Conservation (phyloP, 2,888 invertebrate genomes). For the Trypoxylon attenuatum region DNA sequence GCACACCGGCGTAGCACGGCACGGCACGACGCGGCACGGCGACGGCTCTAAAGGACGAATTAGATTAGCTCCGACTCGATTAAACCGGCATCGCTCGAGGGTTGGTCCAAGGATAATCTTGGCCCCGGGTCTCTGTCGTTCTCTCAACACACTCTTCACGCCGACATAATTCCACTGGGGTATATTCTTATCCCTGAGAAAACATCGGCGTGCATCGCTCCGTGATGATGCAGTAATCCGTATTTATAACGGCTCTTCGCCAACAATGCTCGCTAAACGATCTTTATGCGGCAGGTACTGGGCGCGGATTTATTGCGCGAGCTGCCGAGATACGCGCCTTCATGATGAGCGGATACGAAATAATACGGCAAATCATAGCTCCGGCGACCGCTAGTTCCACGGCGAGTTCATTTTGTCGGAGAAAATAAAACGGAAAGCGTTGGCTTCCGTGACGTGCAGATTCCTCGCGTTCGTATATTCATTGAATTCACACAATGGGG, state of each 20-base stretch:
- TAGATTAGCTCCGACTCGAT: slow-evolving; percentile 59
- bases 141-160: slow-evolving; percentile 28
- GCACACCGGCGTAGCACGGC: slow-evolving; percentile 10
- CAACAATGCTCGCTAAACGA: not conserved
- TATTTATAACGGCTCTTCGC: not conserved
- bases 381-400: too few relatives aligned
- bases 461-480: too few relatives aligned
- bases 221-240: not conserved
- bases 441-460: too few relatives aligned
- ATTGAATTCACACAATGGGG: too few relatives aligned
- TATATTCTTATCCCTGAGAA: slow-evolving; percentile 15
- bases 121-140: slow-evolving; percentile 26
- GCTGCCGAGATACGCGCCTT: not conserved
- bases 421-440: too few relatives aligned
- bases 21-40: slow-evolving; percentile 28
- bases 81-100: slow-evolving; percentile 52
- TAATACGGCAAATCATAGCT: not conserved
- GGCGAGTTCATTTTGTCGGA: too few relatives aligned
- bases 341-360: too few relatives aligned
- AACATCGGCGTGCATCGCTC: not conserved
- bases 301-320: not conserved
- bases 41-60: slow-evolving; percentile 53
- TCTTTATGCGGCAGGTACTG: not conserved
- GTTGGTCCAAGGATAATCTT: slow-evolving; percentile 47
- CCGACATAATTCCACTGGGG: not conserved